These are phyloP conservation scores for Platerodrilus igneus DNA, from an alignment of 2,888 invertebrate genomes.

Conservation along the genomic window DNA sequence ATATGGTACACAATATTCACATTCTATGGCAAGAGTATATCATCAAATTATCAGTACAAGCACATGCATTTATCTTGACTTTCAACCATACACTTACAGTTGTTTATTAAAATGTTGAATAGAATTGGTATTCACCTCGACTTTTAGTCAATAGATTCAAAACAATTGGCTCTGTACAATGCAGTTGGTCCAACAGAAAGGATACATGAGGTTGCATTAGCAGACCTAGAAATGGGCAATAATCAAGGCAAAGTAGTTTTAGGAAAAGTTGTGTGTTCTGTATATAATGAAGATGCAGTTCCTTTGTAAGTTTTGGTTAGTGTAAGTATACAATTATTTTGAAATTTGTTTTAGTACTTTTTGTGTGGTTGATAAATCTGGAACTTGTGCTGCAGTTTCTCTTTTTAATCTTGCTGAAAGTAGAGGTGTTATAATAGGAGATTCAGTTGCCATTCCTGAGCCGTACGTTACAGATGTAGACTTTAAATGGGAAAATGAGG, in stretches of 20 bases:
- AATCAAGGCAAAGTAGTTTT: slow-evolving; percentile 66
- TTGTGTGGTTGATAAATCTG: slow-evolving; percentile 70
- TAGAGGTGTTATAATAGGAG: slow-evolving; percentile 78
- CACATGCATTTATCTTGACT: too few species aligned
- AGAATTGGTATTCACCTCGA: too few species aligned
- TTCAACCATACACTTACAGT: too few species aligned
- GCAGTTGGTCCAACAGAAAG: slow-evolving; percentile 52
- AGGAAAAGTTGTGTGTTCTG: slow-evolving; percentile 77
- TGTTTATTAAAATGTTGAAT: too few species aligned
- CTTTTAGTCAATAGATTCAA: slow-evolving; percentile 59
- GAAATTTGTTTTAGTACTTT: slow-evolving; percentile 61
- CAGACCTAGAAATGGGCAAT: slow-evolving; percentile 56
- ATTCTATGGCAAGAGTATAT: too few species aligned
- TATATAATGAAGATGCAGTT: slow-evolving; percentile 68
- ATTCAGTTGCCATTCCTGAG: slow-evolving; percentile 77
- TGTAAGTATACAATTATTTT: background rate
- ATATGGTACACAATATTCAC: too few species aligned
- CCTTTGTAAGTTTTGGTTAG: slow-evolving; percentile 66
- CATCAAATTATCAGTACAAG: too few species aligned
- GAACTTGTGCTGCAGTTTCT: slow-evolving; percentile 68
- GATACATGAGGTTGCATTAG: slow-evolving; percentile 51
- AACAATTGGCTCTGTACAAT: slow-evolving; percentile 65
- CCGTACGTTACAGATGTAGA: slow-evolving; percentile 61
- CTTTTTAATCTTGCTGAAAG: slow-evolving; percentile 82
- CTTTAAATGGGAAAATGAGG: slow-evolving; percentile 54